phyloP scores from a whole-genome alignment of 1,140 invertebrate genomes.

The Papilio xuthus region DNA sequence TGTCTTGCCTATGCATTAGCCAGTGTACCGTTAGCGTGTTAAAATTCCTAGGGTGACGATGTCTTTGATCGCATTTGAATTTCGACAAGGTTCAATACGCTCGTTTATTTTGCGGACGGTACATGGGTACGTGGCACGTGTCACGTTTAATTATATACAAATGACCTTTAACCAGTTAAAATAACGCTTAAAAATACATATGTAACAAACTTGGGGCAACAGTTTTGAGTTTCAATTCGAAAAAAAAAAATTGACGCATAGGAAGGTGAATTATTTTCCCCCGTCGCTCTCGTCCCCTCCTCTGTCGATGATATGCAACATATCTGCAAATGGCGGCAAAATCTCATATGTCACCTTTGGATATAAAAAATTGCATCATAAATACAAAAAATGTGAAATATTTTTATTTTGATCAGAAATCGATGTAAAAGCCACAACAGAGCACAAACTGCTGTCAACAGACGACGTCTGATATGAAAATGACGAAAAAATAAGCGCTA shows the following conservation, averaged over 20 bases:
- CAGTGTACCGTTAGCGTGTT: not conserved
- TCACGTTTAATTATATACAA: constrained; percentile 1
- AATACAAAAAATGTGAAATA: too few relatives aligned
- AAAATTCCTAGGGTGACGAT: constrained; percentile 14
- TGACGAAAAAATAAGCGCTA: not conserved
- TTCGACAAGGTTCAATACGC: constrained; percentile 13
- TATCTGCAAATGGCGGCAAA: too few relatives aligned
- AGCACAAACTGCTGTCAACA: too few relatives aligned
- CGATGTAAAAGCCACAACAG: too few relatives aligned
- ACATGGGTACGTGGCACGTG: not conserved
- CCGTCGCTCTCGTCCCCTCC: too few relatives aligned
- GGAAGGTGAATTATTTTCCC: too few relatives aligned
- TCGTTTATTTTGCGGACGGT: not conserved
- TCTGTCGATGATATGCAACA: too few relatives aligned
- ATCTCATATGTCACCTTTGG: too few relatives aligned
- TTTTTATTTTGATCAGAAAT: too few relatives aligned
- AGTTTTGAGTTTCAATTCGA: not conserved
- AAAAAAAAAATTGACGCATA: too few relatives aligned
- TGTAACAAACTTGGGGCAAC: not conserved
- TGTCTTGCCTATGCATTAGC: not conserved
- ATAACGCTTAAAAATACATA: not conserved
- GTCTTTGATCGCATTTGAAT: constrained; percentile 23
- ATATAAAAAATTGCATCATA: too few relatives aligned
- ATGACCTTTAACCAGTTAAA: not conserved
- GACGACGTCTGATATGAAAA: not conserved